Base-by-base conservation (phyloP, 92 coral and sea anemone genomes). In the Palythoa grandiflora region DNA sequence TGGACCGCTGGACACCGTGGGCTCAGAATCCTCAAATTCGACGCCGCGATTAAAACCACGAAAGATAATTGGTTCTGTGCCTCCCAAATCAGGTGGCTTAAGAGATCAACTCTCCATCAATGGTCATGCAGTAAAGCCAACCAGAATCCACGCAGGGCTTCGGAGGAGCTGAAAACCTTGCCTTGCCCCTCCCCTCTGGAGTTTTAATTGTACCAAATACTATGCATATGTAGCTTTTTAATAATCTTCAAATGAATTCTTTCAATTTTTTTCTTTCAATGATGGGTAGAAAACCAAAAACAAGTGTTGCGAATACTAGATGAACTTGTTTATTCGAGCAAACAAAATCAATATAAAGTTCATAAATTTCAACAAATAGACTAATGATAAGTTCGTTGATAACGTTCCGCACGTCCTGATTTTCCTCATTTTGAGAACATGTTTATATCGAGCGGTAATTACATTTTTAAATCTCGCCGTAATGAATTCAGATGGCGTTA, bases 31-130 rank as follows among this genome's bases (percentile, higher is more conserved):
- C 50, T 89, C 80, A 90, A 95, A 90, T 83, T 95, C 98, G 21
- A 95, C 98, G 40, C 98, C 98, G 48, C 77, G 96, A 51, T 84
- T 93, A 40, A 95, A 91, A 72, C 98, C 98, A 47, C 85, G 94
- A 36, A 95, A 83, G 77, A 91, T 84, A 48, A 16, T 40, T 20
- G 40, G 73, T 40, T 63, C 88, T 38, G 88, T 88, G 13, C 88
- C 93, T 11, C 89, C 91, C 5, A 66, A 65, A 40, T 87, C 89
- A 44, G 94, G 91, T 37, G 71, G 84, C 83, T 84, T 95, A 38
- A 86, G 88, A 52, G 94, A 95, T 60, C 94, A 90, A 63, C 89
- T 95, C 11, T 92, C 96, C 61, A 90, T 95, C 83, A 95, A 96
- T 80, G 98, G 98, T 53, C 87, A 89, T 59, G 98, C 98, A 19